Evolutionary conservation across 2,888 invertebrate species (phyloP).

Genomic region (Plemyria rubiginata): DNA sequence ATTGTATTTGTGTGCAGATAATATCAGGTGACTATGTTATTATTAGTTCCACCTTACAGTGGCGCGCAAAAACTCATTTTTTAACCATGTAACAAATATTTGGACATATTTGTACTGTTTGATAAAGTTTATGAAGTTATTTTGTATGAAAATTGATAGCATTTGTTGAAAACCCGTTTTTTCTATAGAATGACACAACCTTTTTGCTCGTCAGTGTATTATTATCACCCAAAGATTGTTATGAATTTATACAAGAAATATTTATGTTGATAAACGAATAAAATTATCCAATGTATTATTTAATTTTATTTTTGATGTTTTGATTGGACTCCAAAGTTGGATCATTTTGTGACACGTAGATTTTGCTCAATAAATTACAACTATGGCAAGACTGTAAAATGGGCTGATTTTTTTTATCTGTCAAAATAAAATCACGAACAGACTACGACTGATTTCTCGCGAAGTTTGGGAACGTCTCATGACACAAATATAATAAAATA

Average conservation of each 20-base stretch:
- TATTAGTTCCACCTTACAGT: slow-evolving; percentile 69
- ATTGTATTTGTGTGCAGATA: slow-evolving; percentile 46
- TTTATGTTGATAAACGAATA: slow-evolving; percentile 84
- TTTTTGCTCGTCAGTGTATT: slow-evolving; percentile 59
- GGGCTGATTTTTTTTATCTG: too few species aligned
- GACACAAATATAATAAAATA: too few species aligned
- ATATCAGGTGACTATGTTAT: slow-evolving; percentile 66
- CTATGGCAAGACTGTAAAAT: too few species aligned
- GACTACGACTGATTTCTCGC: too few species aligned
- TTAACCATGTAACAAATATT: slow-evolving; percentile 26
- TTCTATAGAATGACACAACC: slow-evolving; percentile 28
- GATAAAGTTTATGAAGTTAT: slow-evolving; percentile 28
- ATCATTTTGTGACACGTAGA: slow-evolving; percentile 48
- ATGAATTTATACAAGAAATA: slow-evolving; percentile 84
- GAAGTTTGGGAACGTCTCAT: too few species aligned
- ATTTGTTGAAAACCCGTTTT: slow-evolving; percentile 38
- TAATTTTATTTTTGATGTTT: slow-evolving; percentile 48
- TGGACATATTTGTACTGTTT: slow-evolving; percentile 31
- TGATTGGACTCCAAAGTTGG: slow-evolving; percentile 67
- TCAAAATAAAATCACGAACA: too few species aligned
- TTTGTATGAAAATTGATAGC: slow-evolving; percentile 19
- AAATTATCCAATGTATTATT: slow-evolving; percentile 70
- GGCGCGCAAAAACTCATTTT: slow-evolving; percentile 47
- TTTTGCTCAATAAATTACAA: slow-evolving; percentile 13
- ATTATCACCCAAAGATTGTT: slow-evolving; percentile 85